Evolutionary conservation across 1,140 invertebrate species (phyloP), one percentile per base, ranked within the genome.

Genomic region (Manduca sexta): DNA sequence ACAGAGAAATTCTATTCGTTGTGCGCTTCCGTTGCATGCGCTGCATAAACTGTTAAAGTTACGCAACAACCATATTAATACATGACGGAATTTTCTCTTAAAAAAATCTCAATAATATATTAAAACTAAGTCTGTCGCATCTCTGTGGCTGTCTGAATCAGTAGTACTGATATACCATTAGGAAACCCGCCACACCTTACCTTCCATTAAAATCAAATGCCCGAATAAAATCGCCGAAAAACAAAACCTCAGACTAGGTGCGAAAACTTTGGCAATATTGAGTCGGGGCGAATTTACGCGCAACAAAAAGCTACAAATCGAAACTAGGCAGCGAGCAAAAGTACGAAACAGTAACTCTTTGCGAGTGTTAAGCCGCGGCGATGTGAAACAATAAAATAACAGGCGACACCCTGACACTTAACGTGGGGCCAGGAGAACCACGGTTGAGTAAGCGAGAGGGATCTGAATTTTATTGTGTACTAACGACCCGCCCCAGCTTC

Each of bases 371-470:
- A 69, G 68, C 66, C 69, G 46, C 34, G 35, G 61, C 62, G 57
- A 60, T 58, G 57, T 55, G 54, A 60, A 49, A 72, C 68, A 74
- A 74, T 74, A 73, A 71, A 77, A 74, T 51, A 57, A 45, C 58
- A 26, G 44, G 66, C 54, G 67, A 72, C 69, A 69, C 66, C 62
- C 69, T 67, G 66, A 62, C 62, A 68, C 64, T 71, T 67, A 51
- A 38, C n/a, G 46, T 49, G 30, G 34, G 58, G 62, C 70, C 40
- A 51, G 5, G 3, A 51, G 38, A 43, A 6, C 7, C 10, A 47
- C 42, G 52, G 29, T 3, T 17, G 2, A 30, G 42, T 13, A 18
- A 11, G 45, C 33, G 44, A n/a, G n/a, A n/a, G n/a, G n/a, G n/a
- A 21, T 41, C 10, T 39, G 15, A 31, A 18, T 26, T 41, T 17